Evolutionary conservation across 2,113 vertebrate genomes (phyloP).

Genomic region (Varanus salvator): DNA sequence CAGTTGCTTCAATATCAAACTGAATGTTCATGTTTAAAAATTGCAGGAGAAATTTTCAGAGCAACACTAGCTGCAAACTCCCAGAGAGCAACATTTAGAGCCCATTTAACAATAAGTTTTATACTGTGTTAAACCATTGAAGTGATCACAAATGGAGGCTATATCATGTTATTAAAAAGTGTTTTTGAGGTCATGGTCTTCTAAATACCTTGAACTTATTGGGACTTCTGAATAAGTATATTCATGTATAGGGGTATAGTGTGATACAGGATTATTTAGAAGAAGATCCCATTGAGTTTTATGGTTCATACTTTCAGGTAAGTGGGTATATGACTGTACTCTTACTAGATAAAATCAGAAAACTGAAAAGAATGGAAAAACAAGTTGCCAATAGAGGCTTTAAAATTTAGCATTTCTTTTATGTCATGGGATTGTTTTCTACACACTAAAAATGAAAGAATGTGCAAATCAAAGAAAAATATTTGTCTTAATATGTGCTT

Average conservation of each 20-base stretch:
- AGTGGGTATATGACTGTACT: background rate
- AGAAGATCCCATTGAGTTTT: background rate
- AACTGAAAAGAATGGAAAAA: background rate
- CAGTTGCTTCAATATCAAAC: no score
- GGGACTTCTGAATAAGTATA: background rate
- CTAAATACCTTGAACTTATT: background rate
- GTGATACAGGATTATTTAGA: background rate
- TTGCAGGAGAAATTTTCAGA: no score
- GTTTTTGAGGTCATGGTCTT: background rate
- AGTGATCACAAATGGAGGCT: background rate
- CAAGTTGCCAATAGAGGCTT: background rate
- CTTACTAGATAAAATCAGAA: background rate
- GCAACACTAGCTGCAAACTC: no score
- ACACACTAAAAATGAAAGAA: constrained; percentile 27
- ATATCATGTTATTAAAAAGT: background rate
- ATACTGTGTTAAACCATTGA: background rate
- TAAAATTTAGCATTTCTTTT: background rate
- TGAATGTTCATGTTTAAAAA: no score
- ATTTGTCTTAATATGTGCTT: constrained; percentile 19
- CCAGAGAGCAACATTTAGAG: background rate
- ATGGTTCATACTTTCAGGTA: background rate
- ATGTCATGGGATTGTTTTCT: constrained; percentile 8
- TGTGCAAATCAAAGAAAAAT: constrained; percentile 31
- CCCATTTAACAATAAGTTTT: background rate
- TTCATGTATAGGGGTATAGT: background rate